phyloP scores from a whole-genome alignment of 2,888 invertebrate genomes.

The Monopis laevigella region DNA sequence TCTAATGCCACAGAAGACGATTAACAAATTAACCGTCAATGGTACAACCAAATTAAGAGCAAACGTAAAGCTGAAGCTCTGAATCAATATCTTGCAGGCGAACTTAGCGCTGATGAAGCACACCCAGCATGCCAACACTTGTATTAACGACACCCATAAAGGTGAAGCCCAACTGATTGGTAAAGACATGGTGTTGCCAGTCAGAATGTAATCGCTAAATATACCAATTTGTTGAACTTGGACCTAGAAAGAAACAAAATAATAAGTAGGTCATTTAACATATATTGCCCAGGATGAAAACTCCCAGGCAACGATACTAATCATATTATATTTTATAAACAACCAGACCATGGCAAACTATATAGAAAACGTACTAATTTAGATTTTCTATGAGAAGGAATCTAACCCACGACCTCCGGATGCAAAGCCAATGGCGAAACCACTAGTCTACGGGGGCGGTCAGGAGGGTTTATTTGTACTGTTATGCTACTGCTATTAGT shows the following conservation, averaged over 20 bases:
- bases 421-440: too few species aligned
- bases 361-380: too few species aligned
- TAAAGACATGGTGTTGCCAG: constrained; percentile 35
- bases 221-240: constrained; percentile 48
- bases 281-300: too few species aligned
- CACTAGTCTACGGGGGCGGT: too few species aligned
- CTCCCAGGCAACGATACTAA: too few species aligned
- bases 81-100: constrained; percentile 89
- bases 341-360: too few species aligned
- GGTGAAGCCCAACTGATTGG: constrained; percentile 45
- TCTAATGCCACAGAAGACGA: constrained; percentile 72
- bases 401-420: too few species aligned
- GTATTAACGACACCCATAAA: constrained; percentile 71
- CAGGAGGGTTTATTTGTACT: too few species aligned
- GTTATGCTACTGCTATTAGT: too few species aligned
- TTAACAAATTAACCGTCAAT: constrained; percentile 73
- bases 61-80: constrained; percentile 86
- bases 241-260: constrained; percentile 53
- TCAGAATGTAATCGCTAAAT: constrained; percentile 37
- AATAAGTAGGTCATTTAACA: too few species aligned
- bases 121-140: constrained; percentile 72
- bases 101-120: constrained; percentile 79
- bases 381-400: too few species aligned
- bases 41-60: constrained; percentile 84
- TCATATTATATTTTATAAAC: too few species aligned